A percentile compares a stretch with the other conserved stretches of the same genome.
phyloP scores from a whole-genome alignment of 2,797 vertebrate genomes.

The Sparus aurata region DNA sequence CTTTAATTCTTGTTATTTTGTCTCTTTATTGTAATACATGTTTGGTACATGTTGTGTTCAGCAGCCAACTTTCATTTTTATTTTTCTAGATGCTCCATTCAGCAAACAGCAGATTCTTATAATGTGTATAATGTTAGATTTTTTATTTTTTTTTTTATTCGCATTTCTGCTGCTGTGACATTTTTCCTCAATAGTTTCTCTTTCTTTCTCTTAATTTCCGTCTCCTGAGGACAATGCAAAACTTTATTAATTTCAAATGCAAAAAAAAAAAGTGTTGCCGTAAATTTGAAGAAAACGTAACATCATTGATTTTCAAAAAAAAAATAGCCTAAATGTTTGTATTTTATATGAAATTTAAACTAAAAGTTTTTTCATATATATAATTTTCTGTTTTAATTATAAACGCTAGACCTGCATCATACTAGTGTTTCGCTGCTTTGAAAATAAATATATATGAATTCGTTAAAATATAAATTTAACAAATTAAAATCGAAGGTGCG shows the following conservation, averaged over 20 bases:
- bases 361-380: too few relatives aligned
- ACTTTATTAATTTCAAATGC: not conserved
- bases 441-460: not conserved
- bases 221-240: not conserved
- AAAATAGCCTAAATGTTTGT: not conserved
- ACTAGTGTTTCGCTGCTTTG: not conserved
- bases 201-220: not conserved
- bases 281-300: not conserved
- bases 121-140: not conserved
- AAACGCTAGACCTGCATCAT: not conserved
- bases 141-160: not conserved
- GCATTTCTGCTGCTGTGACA: not conserved
- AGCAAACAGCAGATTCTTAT: not conserved
- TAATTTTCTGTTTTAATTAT: too few relatives aligned
- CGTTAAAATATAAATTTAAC: not conserved
- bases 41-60: not conserved
- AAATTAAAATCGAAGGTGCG: not conserved
- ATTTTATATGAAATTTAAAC: too few relatives aligned
- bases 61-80: not conserved
- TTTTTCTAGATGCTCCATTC: not conserved
- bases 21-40: not conserved
- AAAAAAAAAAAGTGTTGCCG: not conserved
- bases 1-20: not conserved
- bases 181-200: not conserved
- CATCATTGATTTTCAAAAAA: not conserved